These are phyloP conservation scores for Chaetorhynchus papuensis DNA, from an alignment of 2,113 vertebrate species.

Conservation along the genomic window DNA sequence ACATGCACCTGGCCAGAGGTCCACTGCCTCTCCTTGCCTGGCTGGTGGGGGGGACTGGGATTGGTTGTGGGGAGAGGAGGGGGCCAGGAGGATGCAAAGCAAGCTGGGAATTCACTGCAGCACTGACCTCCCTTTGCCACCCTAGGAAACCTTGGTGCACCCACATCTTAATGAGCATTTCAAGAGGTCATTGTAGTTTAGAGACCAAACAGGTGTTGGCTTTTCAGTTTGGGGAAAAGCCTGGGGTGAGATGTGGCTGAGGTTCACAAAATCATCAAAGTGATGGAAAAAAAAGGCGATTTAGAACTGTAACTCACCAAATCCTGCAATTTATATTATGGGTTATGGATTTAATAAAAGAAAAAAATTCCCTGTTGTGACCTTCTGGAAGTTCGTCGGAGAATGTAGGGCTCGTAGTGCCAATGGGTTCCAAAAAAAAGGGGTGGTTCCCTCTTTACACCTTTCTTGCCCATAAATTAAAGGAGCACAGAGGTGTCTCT, in stretches of 20 bases:
- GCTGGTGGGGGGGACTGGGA: background rate
- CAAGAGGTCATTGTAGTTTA: background rate
- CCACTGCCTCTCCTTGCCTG: background rate
- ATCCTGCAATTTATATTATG: background rate
- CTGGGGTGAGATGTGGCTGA: background rate
- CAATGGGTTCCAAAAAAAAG: background rate
- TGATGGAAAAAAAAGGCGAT: background rate
- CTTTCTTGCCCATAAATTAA: background rate
- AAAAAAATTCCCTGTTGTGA: background rate
- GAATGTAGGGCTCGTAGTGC: background rate
- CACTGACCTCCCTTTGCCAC: accelerated
- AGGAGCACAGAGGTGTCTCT: background rate
- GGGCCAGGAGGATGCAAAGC: background rate
- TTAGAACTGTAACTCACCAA: background rate
- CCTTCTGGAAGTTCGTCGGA: background rate
- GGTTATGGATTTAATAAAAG: background rate
- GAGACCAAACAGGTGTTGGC: background rate
- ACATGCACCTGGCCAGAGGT: accelerated
- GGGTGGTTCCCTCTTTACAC: background rate
- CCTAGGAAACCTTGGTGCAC: background rate
- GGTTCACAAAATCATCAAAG: background rate
- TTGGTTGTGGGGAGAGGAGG: background rate
- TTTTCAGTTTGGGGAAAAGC: background rate
- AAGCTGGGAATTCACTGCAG: background rate
- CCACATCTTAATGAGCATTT: background rate